Base-by-base conservation (phyloP, 1,140 invertebrate genomes). In the Asobara japonica region DNA sequence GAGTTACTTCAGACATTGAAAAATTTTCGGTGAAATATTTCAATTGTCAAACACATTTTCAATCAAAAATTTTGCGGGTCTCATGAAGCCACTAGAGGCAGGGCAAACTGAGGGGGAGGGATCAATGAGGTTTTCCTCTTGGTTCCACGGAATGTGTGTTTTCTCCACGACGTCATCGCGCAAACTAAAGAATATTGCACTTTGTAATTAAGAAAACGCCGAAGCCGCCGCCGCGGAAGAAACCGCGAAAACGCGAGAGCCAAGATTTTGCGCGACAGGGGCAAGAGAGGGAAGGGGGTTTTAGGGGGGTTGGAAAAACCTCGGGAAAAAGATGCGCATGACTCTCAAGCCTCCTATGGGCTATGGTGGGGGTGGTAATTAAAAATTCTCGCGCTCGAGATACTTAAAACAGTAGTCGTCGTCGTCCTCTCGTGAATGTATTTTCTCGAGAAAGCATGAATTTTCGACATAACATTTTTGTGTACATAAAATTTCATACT, bases 181-280 rank as follows among this genome's bases (percentile, higher is more conserved):
- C 83, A 78, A 82, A 87, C 86, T 87, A 87, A 87, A 86, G 83
- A 86, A 86, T 84, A 86, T 83, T 83, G 82, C 81, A 79, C 84
- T 69, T 82, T 83, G 86, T 86, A 87, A 87, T 86, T 87, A 87
- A 87, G 86, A 87, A 87, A 87, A 84, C 84, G 83, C 78, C 82
- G 83, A 76, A 72, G 74, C 77, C 77, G 78, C 51, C 72, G 76
- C 73, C 70, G 71, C 71, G 72, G 71, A 45, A 27, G 65, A 45
- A 27, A 66, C 45, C n/a, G 36, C n/a, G 25, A 48, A 27, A 65
- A 45, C 27, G 41, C 62, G n/a, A 48, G 73, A 20, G 65, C 45
- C 48, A 41, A 56, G 41, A n/a, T 60, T 67, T 20, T 48, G 66
- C 18, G 18, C 36, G 64, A 48, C 29, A 33, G 31, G 56, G 69